A percentile compares a stretch with the other conserved stretches of the same genome.
phyloP scores from a whole-genome alignment of 1,140 invertebrate genomes.

The Apis dorsata region DNA sequence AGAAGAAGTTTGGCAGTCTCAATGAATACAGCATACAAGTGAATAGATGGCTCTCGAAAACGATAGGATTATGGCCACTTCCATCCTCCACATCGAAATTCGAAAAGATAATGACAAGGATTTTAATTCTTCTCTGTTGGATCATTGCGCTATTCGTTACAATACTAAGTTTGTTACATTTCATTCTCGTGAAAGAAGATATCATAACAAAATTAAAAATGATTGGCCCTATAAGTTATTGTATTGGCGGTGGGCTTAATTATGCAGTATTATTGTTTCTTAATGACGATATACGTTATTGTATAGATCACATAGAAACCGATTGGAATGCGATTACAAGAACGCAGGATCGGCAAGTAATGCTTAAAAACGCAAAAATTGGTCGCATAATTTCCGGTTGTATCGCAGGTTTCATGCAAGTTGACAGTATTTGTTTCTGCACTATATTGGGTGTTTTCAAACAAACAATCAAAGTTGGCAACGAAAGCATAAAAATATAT shows the following conservation, averaged over 20 bases:
- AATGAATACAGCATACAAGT: neutral
- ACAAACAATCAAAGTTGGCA: neutral
- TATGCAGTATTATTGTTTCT: neutral
- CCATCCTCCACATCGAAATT: neutral
- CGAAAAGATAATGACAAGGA: neutral
- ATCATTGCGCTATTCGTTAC: neutral
- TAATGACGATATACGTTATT: neutral
- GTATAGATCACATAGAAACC: neutral
- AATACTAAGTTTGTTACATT: neutral
- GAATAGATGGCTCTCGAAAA: neutral
- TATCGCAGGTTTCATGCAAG: neutral
- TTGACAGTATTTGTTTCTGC: neutral
- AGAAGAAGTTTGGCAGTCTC: neutral
- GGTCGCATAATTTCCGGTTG: conserved; percentile 19
- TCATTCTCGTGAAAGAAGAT: neutral
- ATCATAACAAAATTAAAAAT: neutral
- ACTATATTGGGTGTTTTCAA: neutral
- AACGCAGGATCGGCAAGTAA: neutral
- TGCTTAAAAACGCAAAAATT: neutral
- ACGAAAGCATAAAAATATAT: neutral
- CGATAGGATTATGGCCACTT: neutral
- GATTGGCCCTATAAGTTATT: neutral
- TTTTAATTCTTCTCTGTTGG: neutral
- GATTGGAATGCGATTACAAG: neutral
- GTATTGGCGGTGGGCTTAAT: neutral